phyloP scores from a whole-genome alignment of 2,113 vertebrate genomes.

The Oreochromis tanganicae region DNA sequence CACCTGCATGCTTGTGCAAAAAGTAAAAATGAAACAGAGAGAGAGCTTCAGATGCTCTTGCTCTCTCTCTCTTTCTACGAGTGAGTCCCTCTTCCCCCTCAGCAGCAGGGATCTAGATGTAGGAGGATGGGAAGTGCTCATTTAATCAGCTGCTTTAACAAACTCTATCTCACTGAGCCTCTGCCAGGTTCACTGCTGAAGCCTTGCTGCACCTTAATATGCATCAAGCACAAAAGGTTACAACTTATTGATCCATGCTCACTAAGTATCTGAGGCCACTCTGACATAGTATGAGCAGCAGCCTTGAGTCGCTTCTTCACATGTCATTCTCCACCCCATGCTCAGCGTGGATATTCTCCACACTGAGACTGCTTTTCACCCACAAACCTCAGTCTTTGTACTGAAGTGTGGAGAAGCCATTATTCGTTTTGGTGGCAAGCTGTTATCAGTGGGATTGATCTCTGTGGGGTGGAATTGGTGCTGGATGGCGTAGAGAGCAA shows the following conservation, averaged over 20 bases:
- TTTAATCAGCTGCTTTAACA: neutral
- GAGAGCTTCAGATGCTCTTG: neutral
- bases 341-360: neutral
- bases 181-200: neutral
- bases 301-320: neutral
- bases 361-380: neutral
- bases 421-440: conserved; percentile 47
- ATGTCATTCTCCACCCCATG: neutral
- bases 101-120: conserved; percentile 42
- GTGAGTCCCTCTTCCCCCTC: neutral
- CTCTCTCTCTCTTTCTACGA: neutral
- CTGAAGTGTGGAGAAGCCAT: neutral
- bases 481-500: conserved; percentile 19
- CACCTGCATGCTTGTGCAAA: conserved; percentile 7
- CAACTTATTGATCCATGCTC: neutral
- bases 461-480: conserved; percentile 42
- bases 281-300: neutral
- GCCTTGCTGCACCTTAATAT: neutral
- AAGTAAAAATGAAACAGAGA: conserved; percentile 13
- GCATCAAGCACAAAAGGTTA: neutral
- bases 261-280: neutral
- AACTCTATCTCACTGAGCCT: neutral
- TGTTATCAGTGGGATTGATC: conserved; percentile 64
- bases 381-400: neutral
- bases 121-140: conserved; percentile 54